These are phyloP conservation scores for Cylloceria caligata DNA, from an alignment of 2,888 invertebrate species.

Conservation along the genomic window DNA sequence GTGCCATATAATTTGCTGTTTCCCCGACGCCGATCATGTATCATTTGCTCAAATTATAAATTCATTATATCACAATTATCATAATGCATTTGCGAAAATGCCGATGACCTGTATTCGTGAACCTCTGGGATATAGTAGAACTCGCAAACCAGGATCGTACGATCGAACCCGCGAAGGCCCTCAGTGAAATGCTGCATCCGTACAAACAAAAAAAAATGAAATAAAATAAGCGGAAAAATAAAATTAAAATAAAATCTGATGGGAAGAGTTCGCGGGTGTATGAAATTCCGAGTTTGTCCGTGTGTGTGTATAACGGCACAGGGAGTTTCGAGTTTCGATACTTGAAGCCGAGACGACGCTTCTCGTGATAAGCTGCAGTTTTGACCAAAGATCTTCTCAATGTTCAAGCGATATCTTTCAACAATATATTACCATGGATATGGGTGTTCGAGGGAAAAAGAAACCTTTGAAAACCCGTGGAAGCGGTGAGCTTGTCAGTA, in stretches of 20 bases:
- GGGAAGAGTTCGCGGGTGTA: constrained; percentile 42
- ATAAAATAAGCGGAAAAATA: neutral
- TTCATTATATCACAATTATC: constrained; percentile 84
- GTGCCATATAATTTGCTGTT: constrained; percentile 81
- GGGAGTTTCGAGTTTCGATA: constrained; percentile 51
- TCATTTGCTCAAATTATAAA: constrained; percentile 84
- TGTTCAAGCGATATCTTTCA: constrained; percentile 66
- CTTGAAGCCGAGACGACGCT: constrained; percentile 25
- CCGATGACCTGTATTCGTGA: constrained; percentile 74
- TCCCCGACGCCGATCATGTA: constrained; percentile 80
- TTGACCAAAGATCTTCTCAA: constrained; percentile 56
- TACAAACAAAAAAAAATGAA: constrained; percentile 7
- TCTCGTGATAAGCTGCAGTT: constrained; percentile 64
- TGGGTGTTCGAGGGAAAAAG: neutral
- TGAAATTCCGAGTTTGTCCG: constrained; percentile 49
- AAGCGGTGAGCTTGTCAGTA: constrained; percentile 70
- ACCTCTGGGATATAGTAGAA: constrained; percentile 52
- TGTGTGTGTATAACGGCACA: constrained; percentile 37
- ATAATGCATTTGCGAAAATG: constrained; percentile 82
- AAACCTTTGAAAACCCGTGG: constrained; percentile 34
- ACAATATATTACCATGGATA: constrained; percentile 3
- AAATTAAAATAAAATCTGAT: constrained; percentile 9
- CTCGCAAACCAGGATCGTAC: constrained; percentile 47
- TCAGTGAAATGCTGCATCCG: neutral
- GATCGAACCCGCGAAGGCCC: constrained; percentile 20